Conservation (phyloP, 2,113 vertebrate genomes). For the Coregonus clupeaformis region DNA sequence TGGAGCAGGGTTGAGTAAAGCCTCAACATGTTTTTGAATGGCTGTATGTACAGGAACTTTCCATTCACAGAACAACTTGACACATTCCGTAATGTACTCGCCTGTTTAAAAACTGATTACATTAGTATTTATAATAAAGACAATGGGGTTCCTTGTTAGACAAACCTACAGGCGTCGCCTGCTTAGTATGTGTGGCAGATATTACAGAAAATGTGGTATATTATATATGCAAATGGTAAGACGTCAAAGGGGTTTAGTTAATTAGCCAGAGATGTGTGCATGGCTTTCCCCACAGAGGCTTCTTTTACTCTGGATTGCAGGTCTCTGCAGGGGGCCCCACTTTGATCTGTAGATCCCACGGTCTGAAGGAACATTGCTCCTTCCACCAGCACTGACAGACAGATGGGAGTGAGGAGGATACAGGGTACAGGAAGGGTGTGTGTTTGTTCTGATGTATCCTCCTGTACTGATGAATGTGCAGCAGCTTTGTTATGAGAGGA, state of each 20-base stretch:
- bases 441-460: background rate
- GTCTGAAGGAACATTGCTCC: conserved; percentile 40
- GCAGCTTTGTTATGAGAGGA: too few species aligned
- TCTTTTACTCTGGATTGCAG: conserved; percentile 45
- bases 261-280: conserved; percentile 60
- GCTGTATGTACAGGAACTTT: background rate
- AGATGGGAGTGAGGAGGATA: conserved; percentile 30
- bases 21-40: too few species aligned
- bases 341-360: conserved; percentile 67
- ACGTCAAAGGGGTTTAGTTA: conserved; percentile 57
- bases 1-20: background rate
- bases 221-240: conserved; percentile 64
- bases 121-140: conserved; percentile 54
- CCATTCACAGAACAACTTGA: background rate
- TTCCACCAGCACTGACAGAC: conserved; percentile 8
- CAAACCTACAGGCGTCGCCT: conserved; percentile 55
- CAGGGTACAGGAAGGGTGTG: background rate
- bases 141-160: conserved; percentile 65
- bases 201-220: conserved; percentile 49
- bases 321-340: conserved; percentile 34
- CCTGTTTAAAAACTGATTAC: conserved; percentile 48
- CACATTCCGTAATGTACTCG: conserved; percentile 1
- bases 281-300: conserved; percentile 49
- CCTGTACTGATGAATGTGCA: background rate
- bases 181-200: conserved; percentile 58